A percentile compares a stretch with the other conserved stretches of the same genome.
phyloP scores from a whole-genome alignment of 1,140 invertebrate genomes.

The Lethrus apterus region DNA sequence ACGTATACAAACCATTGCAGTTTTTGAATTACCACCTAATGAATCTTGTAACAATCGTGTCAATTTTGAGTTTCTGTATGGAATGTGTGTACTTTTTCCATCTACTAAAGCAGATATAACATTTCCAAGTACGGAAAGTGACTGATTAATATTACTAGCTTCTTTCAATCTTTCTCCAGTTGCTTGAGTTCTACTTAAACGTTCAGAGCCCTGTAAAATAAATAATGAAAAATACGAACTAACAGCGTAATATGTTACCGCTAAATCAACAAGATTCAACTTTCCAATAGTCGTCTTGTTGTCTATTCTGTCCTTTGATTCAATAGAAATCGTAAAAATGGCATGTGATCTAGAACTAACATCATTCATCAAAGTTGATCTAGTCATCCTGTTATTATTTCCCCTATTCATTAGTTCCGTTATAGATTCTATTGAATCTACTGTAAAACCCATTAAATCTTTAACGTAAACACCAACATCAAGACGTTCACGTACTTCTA shows the following conservation, averaged over 20 bases:
- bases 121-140: constrained; percentile 87
- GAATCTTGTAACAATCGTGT: constrained; percentile 91
- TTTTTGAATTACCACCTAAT: constrained; percentile 93
- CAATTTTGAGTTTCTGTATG: constrained; percentile 91
- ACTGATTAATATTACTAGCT: constrained; percentile 93
- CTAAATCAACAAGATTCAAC: constrained; percentile 67
- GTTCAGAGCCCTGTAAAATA: constrained; percentile 60
- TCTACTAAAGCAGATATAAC: constrained; percentile 93
- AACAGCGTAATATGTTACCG: no score
- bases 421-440: constrained; percentile 81
- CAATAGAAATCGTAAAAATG: constrained; percentile 97
- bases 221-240: constrained; percentile 18
- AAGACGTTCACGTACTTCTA: constrained; percentile 68
- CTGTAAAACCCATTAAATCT: constrained; percentile 77
- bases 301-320: constrained; percentile 79
- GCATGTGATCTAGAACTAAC: constrained; percentile 97
- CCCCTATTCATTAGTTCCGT: constrained; percentile 86
- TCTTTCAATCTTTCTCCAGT: constrained; percentile 83
- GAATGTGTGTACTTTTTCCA: constrained; percentile 88
- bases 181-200: constrained; percentile 87
- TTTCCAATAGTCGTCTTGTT: constrained; percentile 65
- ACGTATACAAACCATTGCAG: constrained; percentile 67
- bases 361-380: constrained; percentile 98
- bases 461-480: constrained; percentile 94
- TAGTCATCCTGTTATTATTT: constrained; percentile 74